Evolutionary conservation across 2,888 invertebrate species (phyloP).

Genomic region (Zelleria hepariella): DNA sequence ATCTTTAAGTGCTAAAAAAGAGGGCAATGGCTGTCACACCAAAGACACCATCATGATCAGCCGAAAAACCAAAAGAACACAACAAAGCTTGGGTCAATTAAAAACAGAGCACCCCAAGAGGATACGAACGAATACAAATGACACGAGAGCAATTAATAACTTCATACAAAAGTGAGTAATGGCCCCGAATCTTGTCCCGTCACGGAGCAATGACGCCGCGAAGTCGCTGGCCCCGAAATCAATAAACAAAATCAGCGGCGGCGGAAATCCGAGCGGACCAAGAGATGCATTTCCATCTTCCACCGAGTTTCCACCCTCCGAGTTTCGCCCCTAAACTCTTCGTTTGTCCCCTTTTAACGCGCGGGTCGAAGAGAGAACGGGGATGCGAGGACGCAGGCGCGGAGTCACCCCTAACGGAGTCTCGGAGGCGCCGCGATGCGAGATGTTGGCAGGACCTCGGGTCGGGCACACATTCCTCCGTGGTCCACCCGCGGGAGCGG

Average conservation of each 20-base stretch:
- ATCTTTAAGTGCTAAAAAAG: too few relatives aligned
- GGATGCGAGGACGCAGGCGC: conserved; percentile 50
- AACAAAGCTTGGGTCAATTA: not conserved
- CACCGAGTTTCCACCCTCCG: conserved; percentile 68
- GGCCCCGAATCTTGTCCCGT: conserved; percentile 35
- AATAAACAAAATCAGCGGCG: conserved; percentile 69
- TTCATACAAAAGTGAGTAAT: conserved; percentile 16
- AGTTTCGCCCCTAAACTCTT: conserved; percentile 59
- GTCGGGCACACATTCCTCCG: conserved; percentile 59
- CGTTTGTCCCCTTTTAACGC: conserved; percentile 31
- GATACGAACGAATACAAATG: not conserved
- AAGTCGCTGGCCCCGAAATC: conserved; percentile 49
- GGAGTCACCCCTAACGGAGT: conserved; percentile 56
- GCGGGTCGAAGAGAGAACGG: conserved; percentile 38
- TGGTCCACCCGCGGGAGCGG: conserved; percentile 65
- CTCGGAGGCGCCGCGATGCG: conserved; percentile 50
- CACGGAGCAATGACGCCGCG: conserved; percentile 13
- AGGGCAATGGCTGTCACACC: too few relatives aligned
- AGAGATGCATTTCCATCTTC: conserved; percentile 71
- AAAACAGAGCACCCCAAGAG: not conserved
- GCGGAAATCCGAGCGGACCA: conserved; percentile 69
- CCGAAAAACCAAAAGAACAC: not conserved
- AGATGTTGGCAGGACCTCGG: conserved; percentile 58
- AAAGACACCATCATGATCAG: not conserved
- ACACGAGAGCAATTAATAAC: conserved; percentile 52